Conservation (phyloP, 2,888 invertebrate species). For the Drosophila trichaetosa region DNA sequence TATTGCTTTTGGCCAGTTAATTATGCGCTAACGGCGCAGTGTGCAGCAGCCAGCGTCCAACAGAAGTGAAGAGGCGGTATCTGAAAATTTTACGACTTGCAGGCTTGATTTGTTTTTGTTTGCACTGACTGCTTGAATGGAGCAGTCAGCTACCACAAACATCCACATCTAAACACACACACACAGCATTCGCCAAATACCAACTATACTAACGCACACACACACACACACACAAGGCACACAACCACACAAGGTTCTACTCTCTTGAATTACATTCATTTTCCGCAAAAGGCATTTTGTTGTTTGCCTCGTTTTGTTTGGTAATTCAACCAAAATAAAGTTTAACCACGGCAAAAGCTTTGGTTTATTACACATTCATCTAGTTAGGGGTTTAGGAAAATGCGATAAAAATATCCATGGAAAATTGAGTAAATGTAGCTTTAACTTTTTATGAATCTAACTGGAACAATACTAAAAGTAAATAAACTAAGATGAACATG, state of each 20-base stretch:
- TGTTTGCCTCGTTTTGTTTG: slow-evolving; percentile 6
- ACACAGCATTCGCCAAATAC: slow-evolving; percentile 14
- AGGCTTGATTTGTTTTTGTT: slow-evolving; percentile 42
- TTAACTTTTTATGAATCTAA: background rate
- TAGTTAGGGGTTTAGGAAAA: background rate
- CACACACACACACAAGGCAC: background rate
- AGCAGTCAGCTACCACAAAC: slow-evolving; percentile 2
- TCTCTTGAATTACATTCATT: slow-evolving; percentile 15
- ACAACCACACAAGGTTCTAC: background rate
- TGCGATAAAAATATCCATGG: background rate
- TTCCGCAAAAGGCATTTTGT: slow-evolving; percentile 17
- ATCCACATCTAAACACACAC: background rate
- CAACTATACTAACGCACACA: background rate
- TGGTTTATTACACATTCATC: background rate
- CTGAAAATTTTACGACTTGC: slow-evolving; percentile 27
- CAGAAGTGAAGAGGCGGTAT: slow-evolving; percentile 4
- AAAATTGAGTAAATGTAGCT: background rate
- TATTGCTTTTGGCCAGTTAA: slow-evolving; percentile 34
- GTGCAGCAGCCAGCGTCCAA: slow-evolving; percentile 18
- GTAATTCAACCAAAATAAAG: slow-evolving; percentile 9
- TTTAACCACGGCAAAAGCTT: background rate
- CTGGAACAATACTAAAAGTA: background rate
- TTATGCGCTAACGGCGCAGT: slow-evolving; percentile 37
- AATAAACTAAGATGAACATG: background rate
- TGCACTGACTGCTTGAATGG: slow-evolving; percentile 16